Evolutionary conservation across 2,113 vertebrate species (phyloP).

Genomic region (Nematolebias whitei): DNA sequence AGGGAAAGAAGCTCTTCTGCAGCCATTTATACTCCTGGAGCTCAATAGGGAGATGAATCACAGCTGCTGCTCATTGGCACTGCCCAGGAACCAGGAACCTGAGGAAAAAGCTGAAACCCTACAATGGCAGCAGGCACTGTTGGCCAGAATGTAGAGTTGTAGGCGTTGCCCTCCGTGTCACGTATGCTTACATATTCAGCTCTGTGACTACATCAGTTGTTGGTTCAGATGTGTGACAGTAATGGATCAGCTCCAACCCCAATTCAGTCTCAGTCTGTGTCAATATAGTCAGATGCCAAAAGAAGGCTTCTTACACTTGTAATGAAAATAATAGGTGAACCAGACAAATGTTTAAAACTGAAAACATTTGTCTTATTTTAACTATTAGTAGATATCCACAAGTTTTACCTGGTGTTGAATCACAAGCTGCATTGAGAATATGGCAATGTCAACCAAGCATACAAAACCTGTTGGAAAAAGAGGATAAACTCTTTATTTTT

Average conservation of each 20-base stretch:
- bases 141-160: too few relatives aligned
- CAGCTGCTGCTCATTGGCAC: too few relatives aligned
- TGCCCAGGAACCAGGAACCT: too few relatives aligned
- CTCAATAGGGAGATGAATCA: too few relatives aligned
- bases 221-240: neutral
- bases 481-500: neutral
- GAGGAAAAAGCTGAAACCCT: too few relatives aligned
- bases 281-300: neutral
- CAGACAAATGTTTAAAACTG: too few relatives aligned
- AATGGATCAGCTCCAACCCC: neutral
- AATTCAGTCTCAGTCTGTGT: neutral
- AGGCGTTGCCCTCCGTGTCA: neutral
- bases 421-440: neutral
- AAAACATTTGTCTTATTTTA: too few relatives aligned
- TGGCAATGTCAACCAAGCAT: neutral
- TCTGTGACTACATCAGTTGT: neutral
- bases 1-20: too few relatives aligned
- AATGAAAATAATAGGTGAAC: neutral
- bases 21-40: too few relatives aligned
- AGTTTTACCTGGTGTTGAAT: neutral
- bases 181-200: neutral
- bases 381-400: neutral
- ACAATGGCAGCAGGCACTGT: neutral
- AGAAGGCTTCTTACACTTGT: neutral
- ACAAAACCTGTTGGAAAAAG: neutral